These are phyloP conservation scores for Caenorhabditis wallacei DNA, from an alignment of 2,888 invertebrate species.

Conservation along the genomic window DNA sequence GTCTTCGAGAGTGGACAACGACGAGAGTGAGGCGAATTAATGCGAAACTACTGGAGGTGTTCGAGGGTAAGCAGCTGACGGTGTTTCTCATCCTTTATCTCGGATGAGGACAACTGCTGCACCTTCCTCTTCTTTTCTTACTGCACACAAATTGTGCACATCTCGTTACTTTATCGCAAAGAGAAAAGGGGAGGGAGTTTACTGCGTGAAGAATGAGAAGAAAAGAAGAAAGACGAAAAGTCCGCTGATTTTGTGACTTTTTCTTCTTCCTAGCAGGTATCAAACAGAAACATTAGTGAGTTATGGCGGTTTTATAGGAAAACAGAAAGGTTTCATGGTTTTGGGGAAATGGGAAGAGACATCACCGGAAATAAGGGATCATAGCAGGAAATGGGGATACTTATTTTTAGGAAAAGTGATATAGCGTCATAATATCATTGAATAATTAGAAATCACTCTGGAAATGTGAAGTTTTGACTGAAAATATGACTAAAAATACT, in stretches of 20 bases:
- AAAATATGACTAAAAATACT: too few species aligned
- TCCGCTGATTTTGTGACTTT: conserved; percentile 39
- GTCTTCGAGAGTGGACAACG: conserved; percentile 26
- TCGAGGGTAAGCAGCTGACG: conserved; percentile 56
- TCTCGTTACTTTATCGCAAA: conserved; percentile 42
- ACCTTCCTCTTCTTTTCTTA: conserved; percentile 35
- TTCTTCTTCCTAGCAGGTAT: conserved; percentile 34
- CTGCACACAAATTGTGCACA: conserved; percentile 46
- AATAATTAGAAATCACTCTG: too few species aligned
- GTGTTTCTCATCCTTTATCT: conserved; percentile 33
- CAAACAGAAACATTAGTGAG: conserved; percentile 48
- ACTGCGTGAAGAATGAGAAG: conserved; percentile 28
- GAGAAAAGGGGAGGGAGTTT: conserved; percentile 37
- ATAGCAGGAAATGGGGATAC: not conserved
- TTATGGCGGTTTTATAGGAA: conserved; percentile 34
- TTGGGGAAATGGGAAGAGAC: not conserved
- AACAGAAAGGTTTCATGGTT: not conserved
- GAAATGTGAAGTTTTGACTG: too few species aligned
- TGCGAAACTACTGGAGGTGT: conserved; percentile 32
- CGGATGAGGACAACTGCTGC: conserved; percentile 48
- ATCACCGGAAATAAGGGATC: not conserved
- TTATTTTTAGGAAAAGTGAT: too few species aligned
- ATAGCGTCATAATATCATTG: too few species aligned
- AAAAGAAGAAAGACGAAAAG: conserved; percentile 15
- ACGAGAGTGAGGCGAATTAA: not conserved